Percentiles rank a stretch among this genome's conserved stretches.
These are phyloP conservation scores for Triplophysa siluroides DNA, from an alignment of 2,113 vertebrate genomes.

Conservation along the genomic window DNA sequence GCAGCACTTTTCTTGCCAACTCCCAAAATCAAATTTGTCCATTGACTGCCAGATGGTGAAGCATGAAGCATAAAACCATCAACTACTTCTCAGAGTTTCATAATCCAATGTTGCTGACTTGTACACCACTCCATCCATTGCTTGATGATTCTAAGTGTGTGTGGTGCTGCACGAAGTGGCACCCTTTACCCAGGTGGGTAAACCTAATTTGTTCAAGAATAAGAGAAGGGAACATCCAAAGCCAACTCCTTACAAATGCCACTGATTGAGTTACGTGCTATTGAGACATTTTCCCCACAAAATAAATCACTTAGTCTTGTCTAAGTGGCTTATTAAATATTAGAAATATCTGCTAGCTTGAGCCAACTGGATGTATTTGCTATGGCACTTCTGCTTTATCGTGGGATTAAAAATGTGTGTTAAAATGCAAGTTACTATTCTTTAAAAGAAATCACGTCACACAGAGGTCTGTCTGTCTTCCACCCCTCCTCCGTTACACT, in stretches of 20 bases:
- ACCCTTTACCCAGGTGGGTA: neutral
- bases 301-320: neutral
- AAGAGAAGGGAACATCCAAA: neutral
- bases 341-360: neutral
- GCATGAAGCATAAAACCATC: neutral
- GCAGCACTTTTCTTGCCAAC: conserved; percentile 2
- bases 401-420: neutral
- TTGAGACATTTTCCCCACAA: neutral
- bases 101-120: neutral
- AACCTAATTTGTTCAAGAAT: neutral
- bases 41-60: conserved; percentile 11
- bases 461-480: neutral
- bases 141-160: neutral
- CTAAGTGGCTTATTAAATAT: neutral
- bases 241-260: neutral
- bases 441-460: neutral
- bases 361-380: neutral
- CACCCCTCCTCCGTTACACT: neutral
- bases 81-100: neutral
- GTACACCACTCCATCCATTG: neutral
- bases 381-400: neutral
- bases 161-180: neutral
- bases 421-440: neutral
- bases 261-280: neutral
- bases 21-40: neutral